Conservation (phyloP, 2,888 invertebrate species). For the Drosophila demipolita region DNA sequence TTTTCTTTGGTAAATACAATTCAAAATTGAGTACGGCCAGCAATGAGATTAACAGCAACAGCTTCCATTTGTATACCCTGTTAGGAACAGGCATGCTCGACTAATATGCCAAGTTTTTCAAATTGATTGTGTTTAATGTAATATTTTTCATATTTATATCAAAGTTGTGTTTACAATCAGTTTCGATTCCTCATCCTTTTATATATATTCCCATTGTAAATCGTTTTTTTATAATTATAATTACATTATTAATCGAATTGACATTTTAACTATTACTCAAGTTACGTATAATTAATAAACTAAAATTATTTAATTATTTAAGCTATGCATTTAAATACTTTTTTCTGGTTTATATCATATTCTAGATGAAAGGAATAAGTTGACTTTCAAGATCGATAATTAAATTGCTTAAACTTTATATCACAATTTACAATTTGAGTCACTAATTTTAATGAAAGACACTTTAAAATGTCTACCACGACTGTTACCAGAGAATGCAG, state of each 20-base stretch:
- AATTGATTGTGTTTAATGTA: neutral
- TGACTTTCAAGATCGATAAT: neutral
- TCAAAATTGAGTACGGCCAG: slow-evolving; percentile 4
- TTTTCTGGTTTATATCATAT: neutral
- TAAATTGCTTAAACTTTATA: too few relatives aligned
- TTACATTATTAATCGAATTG: neutral
- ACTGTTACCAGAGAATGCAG: neutral
- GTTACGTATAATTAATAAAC: neutral
- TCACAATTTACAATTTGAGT: too few relatives aligned
- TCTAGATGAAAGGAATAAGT: neutral
- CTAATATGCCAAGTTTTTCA: neutral
- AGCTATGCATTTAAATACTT: neutral
- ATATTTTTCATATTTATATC: neutral
- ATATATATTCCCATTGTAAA: neutral
- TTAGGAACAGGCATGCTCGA: neutral
- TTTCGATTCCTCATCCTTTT: neutral
- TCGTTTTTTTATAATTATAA: neutral
- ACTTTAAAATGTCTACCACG: neutral
- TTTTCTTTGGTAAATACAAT: slow-evolving; percentile 54
- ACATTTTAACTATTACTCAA: neutral
- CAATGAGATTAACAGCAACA: slow-evolving; percentile 19
- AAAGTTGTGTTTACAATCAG: neutral
- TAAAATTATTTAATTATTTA: neutral
- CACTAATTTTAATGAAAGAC: neutral
- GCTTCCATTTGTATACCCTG: slow-evolving; percentile 23